phyloP scores from a whole-genome alignment of 2,888 invertebrate species.

The Pyrocoelia pectoralis region DNA sequence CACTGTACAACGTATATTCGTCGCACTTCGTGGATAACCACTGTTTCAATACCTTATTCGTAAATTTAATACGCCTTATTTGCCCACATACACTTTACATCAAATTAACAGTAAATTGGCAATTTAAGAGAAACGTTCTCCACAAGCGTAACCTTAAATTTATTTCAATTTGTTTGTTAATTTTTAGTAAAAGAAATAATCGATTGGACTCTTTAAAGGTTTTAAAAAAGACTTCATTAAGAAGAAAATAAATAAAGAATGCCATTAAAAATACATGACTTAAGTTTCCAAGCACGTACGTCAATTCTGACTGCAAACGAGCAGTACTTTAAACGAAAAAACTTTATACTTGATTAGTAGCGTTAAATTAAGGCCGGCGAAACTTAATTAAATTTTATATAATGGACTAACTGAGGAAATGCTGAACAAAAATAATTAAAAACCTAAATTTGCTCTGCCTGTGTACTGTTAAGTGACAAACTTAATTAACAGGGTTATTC shows the following conservation, averaged over 20 bases:
- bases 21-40: too few species aligned
- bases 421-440: conserved; percentile 64
- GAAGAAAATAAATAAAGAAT: conserved; percentile 41
- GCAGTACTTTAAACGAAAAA: conserved; percentile 57
- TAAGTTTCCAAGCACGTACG: conserved; percentile 58
- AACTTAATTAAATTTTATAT: conserved; percentile 64
- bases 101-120: too few species aligned
- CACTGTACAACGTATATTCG: too few species aligned
- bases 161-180: too few species aligned
- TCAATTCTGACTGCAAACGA: conserved; percentile 58
- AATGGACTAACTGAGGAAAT: conserved; percentile 64
- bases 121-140: too few species aligned
- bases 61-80: too few species aligned
- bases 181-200: neutral
- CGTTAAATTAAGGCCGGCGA: conserved; percentile 62
- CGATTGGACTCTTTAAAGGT: conserved; percentile 13
- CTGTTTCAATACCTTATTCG: too few species aligned
- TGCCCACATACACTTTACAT: too few species aligned
- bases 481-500: conserved; percentile 62
- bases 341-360: conserved; percentile 64
- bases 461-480: conserved; percentile 61
- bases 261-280: conserved; percentile 57
- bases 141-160: too few species aligned
- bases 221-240: conserved; percentile 35
- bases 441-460: conserved; percentile 61